phyloP scores from a whole-genome alignment of 2,113 vertebrate species.

The Phasianus colchicus region DNA sequence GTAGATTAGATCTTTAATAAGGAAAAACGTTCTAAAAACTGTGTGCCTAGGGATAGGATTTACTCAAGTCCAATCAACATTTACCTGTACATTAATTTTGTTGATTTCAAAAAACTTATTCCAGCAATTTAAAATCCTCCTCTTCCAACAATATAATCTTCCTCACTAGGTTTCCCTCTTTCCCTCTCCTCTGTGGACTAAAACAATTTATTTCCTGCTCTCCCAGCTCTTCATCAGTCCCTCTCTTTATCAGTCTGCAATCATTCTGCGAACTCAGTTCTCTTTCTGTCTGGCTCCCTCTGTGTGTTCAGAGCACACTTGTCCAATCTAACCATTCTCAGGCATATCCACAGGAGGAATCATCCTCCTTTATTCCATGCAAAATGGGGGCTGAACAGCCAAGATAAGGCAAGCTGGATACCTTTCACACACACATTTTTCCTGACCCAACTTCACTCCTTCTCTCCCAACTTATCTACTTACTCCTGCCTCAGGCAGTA shows the following conservation, averaged over 20 bases:
- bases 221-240: background rate
- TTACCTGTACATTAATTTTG: background rate
- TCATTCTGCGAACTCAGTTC: background rate
- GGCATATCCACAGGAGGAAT: background rate
- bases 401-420: background rate
- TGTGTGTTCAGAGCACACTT: background rate
- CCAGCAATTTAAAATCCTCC: background rate
- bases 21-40: background rate
- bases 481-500: background rate
- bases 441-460: background rate
- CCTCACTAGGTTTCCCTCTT: background rate
- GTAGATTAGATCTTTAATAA: background rate
- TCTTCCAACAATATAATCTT: background rate
- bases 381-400: background rate
- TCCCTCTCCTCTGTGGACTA: accelerated
- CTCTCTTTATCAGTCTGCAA: background rate
- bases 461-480: background rate
- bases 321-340: background rate
- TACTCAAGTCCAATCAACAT: background rate
- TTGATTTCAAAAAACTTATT: background rate
- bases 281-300: background rate
- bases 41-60: background rate
- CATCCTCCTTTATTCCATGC: background rate
- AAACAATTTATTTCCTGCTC: background rate
- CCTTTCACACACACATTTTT: background rate